These are phyloP conservation scores for Gallinago media DNA, from an alignment of 2,113 vertebrate genomes.

Conservation along the genomic window DNA sequence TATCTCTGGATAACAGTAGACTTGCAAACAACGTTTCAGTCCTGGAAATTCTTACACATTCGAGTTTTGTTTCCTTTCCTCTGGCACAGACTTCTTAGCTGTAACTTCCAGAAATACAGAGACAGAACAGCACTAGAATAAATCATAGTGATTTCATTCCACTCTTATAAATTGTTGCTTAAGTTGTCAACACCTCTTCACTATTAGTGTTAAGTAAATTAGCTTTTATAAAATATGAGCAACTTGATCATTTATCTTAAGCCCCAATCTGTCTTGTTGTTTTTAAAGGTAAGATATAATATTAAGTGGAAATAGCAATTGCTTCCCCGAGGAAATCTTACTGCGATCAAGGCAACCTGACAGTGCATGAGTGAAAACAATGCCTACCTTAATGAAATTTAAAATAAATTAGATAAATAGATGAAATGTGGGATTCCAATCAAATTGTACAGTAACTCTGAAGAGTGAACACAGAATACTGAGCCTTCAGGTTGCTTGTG, in stretches of 20 bases:
- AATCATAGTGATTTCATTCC: neutral
- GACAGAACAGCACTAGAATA: neutral
- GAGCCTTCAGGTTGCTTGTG: neutral
- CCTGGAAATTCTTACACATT: neutral
- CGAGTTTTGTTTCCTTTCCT: neutral
- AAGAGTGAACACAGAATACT: neutral
- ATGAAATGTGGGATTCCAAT: neutral
- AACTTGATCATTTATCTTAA: neutral
- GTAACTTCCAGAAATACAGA: neutral
- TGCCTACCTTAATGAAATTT: neutral
- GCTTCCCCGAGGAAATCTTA: constrained; percentile 10
- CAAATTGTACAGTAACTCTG: neutral
- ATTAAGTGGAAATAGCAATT: neutral
- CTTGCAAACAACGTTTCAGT: neutral
- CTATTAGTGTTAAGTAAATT: constrained; percentile 10
- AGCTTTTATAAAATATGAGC: constrained; percentile 6
- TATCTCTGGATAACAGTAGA: neutral
- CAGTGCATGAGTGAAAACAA: neutral
- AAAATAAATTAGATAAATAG: neutral
- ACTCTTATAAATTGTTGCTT: neutral
- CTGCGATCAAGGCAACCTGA: neutral
- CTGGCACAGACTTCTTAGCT: neutral
- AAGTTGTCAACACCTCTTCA: neutral
- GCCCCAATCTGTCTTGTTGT: neutral
- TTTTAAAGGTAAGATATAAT: neutral